Evolutionary conservation across 2,888 invertebrate species (phyloP).

Genomic region (Volucella inflata): DNA sequence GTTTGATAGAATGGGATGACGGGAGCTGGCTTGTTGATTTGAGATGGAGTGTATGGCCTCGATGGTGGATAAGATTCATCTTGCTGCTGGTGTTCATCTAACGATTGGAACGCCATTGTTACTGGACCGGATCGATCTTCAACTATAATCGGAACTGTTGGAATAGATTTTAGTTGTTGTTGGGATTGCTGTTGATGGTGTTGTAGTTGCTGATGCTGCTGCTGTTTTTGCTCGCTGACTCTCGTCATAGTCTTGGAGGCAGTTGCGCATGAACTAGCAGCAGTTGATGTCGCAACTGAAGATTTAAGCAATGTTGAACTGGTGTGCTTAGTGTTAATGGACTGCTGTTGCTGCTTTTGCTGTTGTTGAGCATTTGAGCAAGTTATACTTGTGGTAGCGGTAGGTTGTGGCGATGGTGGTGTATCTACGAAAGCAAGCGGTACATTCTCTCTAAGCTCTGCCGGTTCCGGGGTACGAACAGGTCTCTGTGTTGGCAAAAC

Average conservation of each 20-base stretch:
- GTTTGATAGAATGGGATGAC: conserved; percentile 91
- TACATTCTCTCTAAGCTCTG: conserved; percentile 84
- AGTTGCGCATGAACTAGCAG: conserved; percentile 72
- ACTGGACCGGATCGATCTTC: conserved; percentile 85
- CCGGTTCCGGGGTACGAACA: conserved; percentile 86
- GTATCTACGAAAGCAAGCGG: conserved; percentile 83
- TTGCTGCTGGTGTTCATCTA: conserved; percentile 85
- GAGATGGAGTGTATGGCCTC: conserved; percentile 88
- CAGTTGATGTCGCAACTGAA: conserved; percentile 56
- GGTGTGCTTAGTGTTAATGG: conserved; percentile 56
- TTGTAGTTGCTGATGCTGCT: conserved; percentile 74
- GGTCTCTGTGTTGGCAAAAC: conserved; percentile 86
- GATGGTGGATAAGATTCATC: conserved; percentile 81
- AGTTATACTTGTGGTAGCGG: conserved; percentile 60
- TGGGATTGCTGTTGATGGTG: conserved; percentile 70
- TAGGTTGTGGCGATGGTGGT: conserved; percentile 78
- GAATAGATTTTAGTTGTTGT: conserved; percentile 74
- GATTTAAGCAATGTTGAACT: conserved; percentile 38
- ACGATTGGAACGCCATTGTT: conserved; percentile 88
- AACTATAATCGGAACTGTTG: conserved; percentile 80
- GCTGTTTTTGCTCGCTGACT: conserved; percentile 70
- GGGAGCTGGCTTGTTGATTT: conserved; percentile 89
- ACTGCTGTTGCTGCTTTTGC: conserved; percentile 70
- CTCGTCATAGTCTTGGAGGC: conserved; percentile 74
- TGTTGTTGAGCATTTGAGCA: conserved; percentile 79